Evolutionary conservation across 2,113 vertebrate species (phyloP).

Genomic region (Grus americana): DNA sequence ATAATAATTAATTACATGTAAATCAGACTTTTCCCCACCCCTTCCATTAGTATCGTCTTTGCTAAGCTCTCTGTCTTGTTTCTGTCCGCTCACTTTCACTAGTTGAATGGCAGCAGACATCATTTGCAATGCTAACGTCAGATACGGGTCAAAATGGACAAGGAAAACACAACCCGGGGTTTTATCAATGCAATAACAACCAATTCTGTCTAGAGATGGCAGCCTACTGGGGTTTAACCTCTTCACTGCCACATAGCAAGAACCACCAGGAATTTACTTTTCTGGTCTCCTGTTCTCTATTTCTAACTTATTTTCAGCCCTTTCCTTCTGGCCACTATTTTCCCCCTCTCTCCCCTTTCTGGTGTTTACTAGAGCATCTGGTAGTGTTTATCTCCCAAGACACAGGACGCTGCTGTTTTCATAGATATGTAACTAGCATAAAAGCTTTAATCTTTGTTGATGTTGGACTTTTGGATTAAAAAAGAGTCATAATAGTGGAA

Average conservation of each 20-base stretch:
- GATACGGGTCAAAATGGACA: slow-evolving; percentile 58
- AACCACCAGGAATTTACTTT: not conserved
- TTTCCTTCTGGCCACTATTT: not conserved
- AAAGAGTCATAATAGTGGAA: slow-evolving; percentile 39
- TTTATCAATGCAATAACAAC: slow-evolving; percentile 48
- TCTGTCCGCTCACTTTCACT: slow-evolving; percentile 26
- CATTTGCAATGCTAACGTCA: slow-evolving; percentile 67
- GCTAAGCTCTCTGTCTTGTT: slow-evolving; percentile 58
- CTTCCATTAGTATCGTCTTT: slow-evolving; percentile 58
- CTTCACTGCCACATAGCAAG: not conserved
- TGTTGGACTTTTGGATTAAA: slow-evolving; percentile 31
- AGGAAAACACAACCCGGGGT: slow-evolving; percentile 46
- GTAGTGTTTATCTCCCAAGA: slow-evolving; percentile 49
- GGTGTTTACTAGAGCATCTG: slow-evolving; percentile 57
- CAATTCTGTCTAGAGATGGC: slow-evolving; percentile 45
- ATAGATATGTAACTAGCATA: slow-evolving; percentile 40
- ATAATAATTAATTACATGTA: slow-evolving; percentile 68
- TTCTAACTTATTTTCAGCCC: not conserved
- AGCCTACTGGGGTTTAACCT: slow-evolving; percentile 50
- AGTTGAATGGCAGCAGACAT: slow-evolving; percentile 61
- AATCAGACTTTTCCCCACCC: slow-evolving; percentile 53
- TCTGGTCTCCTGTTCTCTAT: not conserved
- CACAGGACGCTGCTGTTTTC: slow-evolving; percentile 49
- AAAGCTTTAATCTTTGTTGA: slow-evolving; percentile 57
- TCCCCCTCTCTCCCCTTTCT: not conserved